These are phyloP conservation scores for Trachelus troglodyta DNA, from an alignment of 2,888 invertebrate genomes.

Conservation along the genomic window DNA sequence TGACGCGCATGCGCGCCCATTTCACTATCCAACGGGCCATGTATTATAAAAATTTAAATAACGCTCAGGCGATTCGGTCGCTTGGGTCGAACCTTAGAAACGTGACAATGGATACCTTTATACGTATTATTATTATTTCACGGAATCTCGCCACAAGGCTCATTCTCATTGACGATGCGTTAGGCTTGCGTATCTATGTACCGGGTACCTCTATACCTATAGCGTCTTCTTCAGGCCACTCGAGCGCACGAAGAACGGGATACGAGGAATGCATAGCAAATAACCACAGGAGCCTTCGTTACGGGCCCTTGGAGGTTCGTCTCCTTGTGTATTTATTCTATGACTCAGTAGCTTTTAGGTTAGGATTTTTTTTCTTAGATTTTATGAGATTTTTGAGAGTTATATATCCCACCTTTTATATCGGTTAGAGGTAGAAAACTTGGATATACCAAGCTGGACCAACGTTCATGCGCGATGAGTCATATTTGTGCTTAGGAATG, in stretches of 20 bases:
- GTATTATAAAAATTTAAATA: too few relatives aligned
- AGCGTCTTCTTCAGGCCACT: background rate
- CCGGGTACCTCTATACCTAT: background rate
- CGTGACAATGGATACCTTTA: background rate
- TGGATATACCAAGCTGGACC: background rate
- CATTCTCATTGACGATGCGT: background rate
- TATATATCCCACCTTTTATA: background rate
- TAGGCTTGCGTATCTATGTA: background rate
- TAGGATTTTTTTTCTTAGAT: background rate
- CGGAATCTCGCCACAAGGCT: background rate
- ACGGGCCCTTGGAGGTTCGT: background rate
- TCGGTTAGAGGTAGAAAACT: too few relatives aligned
- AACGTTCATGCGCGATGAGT: background rate
- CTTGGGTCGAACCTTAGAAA: background rate
- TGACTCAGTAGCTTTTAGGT: background rate
- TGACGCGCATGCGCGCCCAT: background rate
- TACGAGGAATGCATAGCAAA: conserved; percentile 29
- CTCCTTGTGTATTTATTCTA: background rate
- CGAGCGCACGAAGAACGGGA: background rate
- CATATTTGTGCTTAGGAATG: background rate
- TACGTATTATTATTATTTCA: background rate
- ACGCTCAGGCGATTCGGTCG: background rate
- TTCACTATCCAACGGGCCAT: background rate
- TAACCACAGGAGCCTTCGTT: conserved; percentile 5
- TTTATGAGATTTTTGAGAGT: background rate